Evolutionary conservation across 1,140 invertebrate species (phyloP).

Genomic region (Potamilus streckersoni): DNA sequence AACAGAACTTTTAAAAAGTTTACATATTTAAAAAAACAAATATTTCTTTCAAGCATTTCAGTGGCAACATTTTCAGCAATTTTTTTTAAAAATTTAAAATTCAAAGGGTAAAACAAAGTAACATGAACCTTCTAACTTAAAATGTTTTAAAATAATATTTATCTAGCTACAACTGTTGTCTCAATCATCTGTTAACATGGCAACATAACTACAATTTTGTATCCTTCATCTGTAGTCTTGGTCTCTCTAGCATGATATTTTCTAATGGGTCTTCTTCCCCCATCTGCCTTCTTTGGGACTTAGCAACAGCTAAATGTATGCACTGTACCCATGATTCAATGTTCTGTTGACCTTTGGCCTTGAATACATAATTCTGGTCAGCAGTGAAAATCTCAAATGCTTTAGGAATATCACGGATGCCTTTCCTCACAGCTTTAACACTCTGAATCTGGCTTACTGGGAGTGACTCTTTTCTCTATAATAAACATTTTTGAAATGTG

Average conservation of each 20-base stretch:
- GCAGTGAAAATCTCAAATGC: slow-evolving; percentile 97
- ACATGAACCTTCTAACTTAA: too few relatives aligned
- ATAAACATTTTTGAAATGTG: slow-evolving; percentile 2
- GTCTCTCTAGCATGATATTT: slow-evolving; percentile 35
- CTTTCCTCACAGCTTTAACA: slow-evolving; percentile 85
- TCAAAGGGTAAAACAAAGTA: too few relatives aligned
- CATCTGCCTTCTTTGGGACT: slow-evolving; percentile 13
- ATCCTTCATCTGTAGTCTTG: slow-evolving; percentile 36
- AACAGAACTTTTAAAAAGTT: too few relatives aligned
- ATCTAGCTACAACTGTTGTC: too few relatives aligned
- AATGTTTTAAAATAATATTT: too few relatives aligned
- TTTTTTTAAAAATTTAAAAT: too few relatives aligned
- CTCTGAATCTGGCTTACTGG: slow-evolving; percentile 89
- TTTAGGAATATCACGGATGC: slow-evolving; percentile 82
- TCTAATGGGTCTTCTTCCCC: slow-evolving; percentile 17
- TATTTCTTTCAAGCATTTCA: too few relatives aligned
- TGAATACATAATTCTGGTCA: slow-evolving; percentile 87
- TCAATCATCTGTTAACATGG: too few relatives aligned
- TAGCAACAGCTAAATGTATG: slow-evolving; percentile 64
- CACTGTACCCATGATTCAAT: slow-evolving; percentile 86
- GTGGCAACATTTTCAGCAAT: too few relatives aligned
- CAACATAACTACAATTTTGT: slow-evolving; percentile 39
- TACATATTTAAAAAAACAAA: too few relatives aligned
- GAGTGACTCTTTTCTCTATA: slow-evolving; percentile 60
- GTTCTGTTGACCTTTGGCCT: slow-evolving; percentile 93